Evolutionary conservation across 2,797 vertebrate genomes (phyloP).

Genomic region (Peromyscus eremicus): DNA sequence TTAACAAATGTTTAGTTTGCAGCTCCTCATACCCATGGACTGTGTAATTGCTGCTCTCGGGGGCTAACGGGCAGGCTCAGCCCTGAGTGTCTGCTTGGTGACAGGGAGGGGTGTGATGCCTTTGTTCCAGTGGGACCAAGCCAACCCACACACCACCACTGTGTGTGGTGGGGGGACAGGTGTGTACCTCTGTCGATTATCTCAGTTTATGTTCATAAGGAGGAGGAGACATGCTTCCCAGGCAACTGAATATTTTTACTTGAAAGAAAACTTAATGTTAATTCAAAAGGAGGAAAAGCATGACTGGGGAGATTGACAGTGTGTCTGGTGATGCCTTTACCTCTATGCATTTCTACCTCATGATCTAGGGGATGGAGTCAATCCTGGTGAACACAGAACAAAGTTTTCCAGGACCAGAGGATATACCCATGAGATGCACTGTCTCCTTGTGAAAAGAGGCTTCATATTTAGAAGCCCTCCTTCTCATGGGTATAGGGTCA

Average conservation of each 20-base stretch:
- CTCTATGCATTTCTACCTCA: neutral
- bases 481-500: neutral
- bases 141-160: neutral
- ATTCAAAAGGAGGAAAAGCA: neutral
- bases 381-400: neutral
- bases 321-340: neutral
- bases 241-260: neutral
- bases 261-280: neutral
- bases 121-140: slow-evolving; percentile 18
- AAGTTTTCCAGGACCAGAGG: no score
- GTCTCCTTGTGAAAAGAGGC: neutral
- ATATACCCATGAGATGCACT: accelerated
- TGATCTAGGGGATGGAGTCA: neutral
- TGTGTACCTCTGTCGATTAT: neutral
- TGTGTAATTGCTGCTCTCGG: slow-evolving; percentile 64
- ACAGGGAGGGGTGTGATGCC: neutral
- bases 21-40: slow-evolving; percentile 79
- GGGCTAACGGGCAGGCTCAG: slow-evolving; percentile 65
- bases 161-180: neutral
- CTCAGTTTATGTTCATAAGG: neutral
- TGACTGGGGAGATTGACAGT: neutral
- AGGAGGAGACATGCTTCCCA: neutral
- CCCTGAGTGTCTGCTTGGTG: slow-evolving; percentile 59
- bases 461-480: neutral
- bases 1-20: slow-evolving; percentile 84